Percentiles rank a stretch among this genome's conserved stretches.
phyloP scores from a whole-genome alignment of 1,140 invertebrate species.

The Delia radicum region DNA sequence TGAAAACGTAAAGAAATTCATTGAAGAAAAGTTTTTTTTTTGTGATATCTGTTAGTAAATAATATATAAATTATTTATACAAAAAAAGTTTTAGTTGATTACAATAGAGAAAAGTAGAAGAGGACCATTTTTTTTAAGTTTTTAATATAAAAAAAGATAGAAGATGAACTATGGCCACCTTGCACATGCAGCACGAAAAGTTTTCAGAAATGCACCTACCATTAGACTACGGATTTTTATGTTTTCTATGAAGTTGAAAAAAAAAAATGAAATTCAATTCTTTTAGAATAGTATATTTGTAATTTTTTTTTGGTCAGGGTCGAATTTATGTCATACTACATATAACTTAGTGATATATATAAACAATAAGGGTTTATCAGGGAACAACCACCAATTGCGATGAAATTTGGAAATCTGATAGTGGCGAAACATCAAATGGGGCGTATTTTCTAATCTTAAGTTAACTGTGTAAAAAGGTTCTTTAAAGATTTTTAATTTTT shows the following conservation, averaged over 20 bases:
- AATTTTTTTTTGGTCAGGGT: too few relatives aligned
- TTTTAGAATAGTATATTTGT: not conserved
- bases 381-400: too few relatives aligned
- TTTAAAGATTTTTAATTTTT: too few relatives aligned
- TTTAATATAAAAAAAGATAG: not conserved
- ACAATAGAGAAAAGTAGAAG: not conserved
- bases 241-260: not conserved
- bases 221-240: not conserved
- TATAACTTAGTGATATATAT: too few relatives aligned
- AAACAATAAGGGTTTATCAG: too few relatives aligned
- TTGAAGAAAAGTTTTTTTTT: not conserved
- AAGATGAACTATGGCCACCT: not conserved
- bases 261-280: not conserved
- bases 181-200: not conserved
- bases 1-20: slow-evolving; percentile 22
- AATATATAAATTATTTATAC: not conserved
- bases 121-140: not conserved
- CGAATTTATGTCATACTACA: too few relatives aligned
- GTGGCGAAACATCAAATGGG: too few relatives aligned
- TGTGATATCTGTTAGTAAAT: not conserved
- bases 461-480: too few relatives aligned
- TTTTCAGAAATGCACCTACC: not conserved
- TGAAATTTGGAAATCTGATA: too few relatives aligned
- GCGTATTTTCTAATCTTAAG: too few relatives aligned
- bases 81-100: not conserved